phyloP scores from a whole-genome alignment of 2,888 invertebrate genomes.

The Epistrophe eligans region DNA sequence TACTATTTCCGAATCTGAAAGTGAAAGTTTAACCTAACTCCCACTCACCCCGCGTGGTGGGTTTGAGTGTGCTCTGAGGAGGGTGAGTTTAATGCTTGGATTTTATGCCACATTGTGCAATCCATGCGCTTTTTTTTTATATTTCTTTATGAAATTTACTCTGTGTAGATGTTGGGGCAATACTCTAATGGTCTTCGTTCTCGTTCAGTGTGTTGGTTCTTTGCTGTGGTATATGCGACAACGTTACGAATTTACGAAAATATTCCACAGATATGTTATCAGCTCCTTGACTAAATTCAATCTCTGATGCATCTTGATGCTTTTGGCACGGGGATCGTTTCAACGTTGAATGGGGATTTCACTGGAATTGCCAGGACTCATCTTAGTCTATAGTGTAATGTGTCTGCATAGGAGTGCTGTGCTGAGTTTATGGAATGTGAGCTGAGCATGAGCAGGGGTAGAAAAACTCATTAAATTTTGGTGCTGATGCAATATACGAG shows the following conservation, averaged over 20 bases:
- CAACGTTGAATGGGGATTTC: conserved; percentile 52
- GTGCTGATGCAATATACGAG: not conserved
- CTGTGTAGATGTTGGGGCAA: not conserved
- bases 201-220: not conserved
- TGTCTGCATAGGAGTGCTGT: conserved; percentile 54
- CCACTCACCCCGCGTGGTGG: not conserved
- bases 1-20: conserved; percentile 71
- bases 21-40: conserved; percentile 58
- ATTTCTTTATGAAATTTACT: conserved; percentile 29
- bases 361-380: conserved; percentile 34
- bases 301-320: conserved; percentile 68
- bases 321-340: conserved; percentile 54
- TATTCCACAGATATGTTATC: conserved; percentile 61
- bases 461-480: conserved; percentile 67
- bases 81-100: conserved; percentile 6
- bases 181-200: not conserved
- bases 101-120: conserved; percentile 65
- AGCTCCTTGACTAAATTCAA: conserved; percentile 56
- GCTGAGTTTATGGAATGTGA: conserved; percentile 21
- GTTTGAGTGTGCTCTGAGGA: not conserved
- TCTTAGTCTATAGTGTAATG: conserved; percentile 42
- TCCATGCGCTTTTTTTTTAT: conserved; percentile 63
- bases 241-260: conserved; percentile 30
- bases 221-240: conserved; percentile 36
- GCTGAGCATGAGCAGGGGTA: conserved; percentile 40